Base-by-base conservation (phyloP, 30 jellyfish, hydroid and myxozoan species). In the Pseudorhiza aurosa region DNA sequence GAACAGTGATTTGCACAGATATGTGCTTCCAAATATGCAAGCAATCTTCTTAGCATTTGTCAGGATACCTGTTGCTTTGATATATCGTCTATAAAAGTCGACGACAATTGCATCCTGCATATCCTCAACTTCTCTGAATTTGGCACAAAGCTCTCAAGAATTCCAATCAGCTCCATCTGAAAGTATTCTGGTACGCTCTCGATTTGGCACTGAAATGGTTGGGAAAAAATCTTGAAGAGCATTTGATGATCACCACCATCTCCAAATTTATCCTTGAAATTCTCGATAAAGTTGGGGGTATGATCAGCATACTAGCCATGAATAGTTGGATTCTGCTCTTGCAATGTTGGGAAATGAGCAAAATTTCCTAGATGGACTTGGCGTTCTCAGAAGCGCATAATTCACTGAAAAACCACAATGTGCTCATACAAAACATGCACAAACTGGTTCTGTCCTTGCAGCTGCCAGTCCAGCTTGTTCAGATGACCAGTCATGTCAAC, bases 261-360 rank as follows among this genome's bases (percentile, higher is more conserved):
- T n/a, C n/a, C n/a, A n/a, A n/a, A n/a, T n/a, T n/a, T n/a, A n/a
- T n/a, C n/a, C n/a, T n/a, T n/a, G n/a, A n/a, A n/a, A n/a, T n/a
- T n/a, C n/a, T n/a, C n/a, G n/a, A n/a, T n/a, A n/a, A n/a, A n/a
- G n/a, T n/a, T n/a, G n/a, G n/a, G n/a, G n/a, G n/a, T n/a, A n/a
- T n/a, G n/a, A n/a, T n/a, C n/a, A n/a, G n/a, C n/a, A n/a, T n/a
- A n/a, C n/a, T n/a, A n/a, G n/a, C n/a, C n/a, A n/a, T n/a, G n/a
- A n/a, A n/a, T n/a, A n/a, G 63, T 29, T n/a, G n/a, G n/a, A n/a
- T n/a, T n/a, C n/a, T n/a, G n/a, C n/a, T n/a, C n/a, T n/a, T n/a
- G n/a, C n/a, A 49, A 49, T 15, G 63, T 49, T 25, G 87, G 81
- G 81, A 73, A 73, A 73, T 73, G 51, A 33, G 56, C 56, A 44